Evolutionary conservation across 64 coral and sea anemone species (phyloP).

Genomic region (Astreopora myriophthalma): DNA sequence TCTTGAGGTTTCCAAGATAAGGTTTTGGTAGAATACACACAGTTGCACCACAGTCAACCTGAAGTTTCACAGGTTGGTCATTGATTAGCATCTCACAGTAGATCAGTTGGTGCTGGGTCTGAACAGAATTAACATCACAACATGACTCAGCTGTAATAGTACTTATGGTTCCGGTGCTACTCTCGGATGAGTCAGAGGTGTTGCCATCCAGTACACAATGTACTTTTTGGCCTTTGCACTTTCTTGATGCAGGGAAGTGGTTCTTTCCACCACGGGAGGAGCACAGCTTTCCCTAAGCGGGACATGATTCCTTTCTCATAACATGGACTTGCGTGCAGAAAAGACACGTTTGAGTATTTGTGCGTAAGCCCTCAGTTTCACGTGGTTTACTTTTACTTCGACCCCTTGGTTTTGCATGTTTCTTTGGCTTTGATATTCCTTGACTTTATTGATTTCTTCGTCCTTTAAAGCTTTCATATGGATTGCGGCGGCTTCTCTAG

Average conservation of each 20-base stretch:
- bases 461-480: not conserved
- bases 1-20: not conserved
- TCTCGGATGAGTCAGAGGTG: not conserved
- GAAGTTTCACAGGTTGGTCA: not conserved
- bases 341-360: not conserved
- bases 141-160: not conserved
- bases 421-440: not conserved
- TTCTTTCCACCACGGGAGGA: constrained; percentile 19
- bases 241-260: constrained; percentile 8
- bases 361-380: not conserved
- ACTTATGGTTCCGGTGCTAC: not conserved
- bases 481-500: not conserved
- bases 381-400: not conserved
- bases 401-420: not conserved
- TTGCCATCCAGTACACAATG: not conserved
- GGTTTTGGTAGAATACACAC: not conserved
- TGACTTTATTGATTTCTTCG: not conserved
- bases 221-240: not conserved
- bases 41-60: not conserved
- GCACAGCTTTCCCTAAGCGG: constrained; percentile 40
- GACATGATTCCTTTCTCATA: not conserved
- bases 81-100: constrained; percentile 18
- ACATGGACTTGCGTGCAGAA: constrained; percentile 7
- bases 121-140: not conserved
- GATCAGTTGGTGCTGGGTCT: not conserved